Evolutionary conservation across 2,888 invertebrate species (phyloP).

Genomic region (Lutraria lutraria): DNA sequence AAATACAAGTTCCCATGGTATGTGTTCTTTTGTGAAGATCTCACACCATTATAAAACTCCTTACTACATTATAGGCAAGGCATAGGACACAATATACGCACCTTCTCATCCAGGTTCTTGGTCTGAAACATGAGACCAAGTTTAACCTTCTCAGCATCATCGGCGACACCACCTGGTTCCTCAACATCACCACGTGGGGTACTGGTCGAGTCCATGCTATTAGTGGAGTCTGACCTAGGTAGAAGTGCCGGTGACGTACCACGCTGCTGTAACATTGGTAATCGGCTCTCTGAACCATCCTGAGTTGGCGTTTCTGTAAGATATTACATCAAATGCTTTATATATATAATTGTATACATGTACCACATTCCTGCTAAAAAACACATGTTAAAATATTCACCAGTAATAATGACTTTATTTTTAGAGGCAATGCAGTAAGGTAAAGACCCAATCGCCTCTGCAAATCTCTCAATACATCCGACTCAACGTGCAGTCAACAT

Average conservation of each 20-base stretch:
- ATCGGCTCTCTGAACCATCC: slow-evolving; percentile 33
- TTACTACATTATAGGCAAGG: no score
- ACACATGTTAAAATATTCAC: no score
- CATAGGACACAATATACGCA: slow-evolving; percentile 46
- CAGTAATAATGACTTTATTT: no score
- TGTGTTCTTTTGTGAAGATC: neutral
- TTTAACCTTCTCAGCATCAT: slow-evolving; percentile 79
- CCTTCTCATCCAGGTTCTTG: slow-evolving; percentile 80
- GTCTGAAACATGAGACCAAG: slow-evolving; percentile 79
- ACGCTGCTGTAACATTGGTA: slow-evolving; percentile 39
- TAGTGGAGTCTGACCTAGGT: slow-evolving; percentile 70
- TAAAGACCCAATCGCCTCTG: no score
- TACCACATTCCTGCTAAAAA: no score
- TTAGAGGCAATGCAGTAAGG: no score
- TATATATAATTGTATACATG: neutral
- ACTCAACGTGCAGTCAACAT: no score
- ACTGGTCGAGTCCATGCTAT: slow-evolving; percentile 69
- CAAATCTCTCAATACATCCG: no score
- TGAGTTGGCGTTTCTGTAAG: slow-evolving; percentile 29
- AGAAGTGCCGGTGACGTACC: slow-evolving; percentile 60
- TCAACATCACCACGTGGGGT: slow-evolving; percentile 65
- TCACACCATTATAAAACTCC: neutral
- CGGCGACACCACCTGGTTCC: slow-evolving; percentile 66
- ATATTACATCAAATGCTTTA: neutral
- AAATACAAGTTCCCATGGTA: neutral